Conservation (phyloP, 1,140 invertebrate species). For the Dolichoris vasculosae region DNA sequence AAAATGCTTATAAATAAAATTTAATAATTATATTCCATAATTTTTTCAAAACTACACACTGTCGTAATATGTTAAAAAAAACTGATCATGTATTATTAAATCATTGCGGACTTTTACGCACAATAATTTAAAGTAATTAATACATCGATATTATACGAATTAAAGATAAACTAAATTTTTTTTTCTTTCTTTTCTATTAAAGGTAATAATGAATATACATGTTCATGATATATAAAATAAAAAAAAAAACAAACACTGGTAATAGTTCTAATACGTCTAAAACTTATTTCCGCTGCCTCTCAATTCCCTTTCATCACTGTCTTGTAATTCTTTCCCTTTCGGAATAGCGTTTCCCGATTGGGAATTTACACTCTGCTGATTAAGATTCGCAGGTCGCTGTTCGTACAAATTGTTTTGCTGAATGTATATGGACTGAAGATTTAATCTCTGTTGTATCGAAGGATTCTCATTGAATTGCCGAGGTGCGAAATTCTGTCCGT, state of each 20-base stretch:
- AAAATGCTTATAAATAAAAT: conserved; percentile 17
- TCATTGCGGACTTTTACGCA: neutral
- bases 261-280: neutral
- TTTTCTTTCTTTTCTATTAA: neutral
- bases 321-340: neutral
- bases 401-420: neutral
- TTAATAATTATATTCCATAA: conserved; percentile 2
- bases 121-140: neutral
- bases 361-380: neutral
- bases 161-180: neutral
- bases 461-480: neutral
- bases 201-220: neutral
- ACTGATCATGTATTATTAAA: neutral
- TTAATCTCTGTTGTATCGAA: neutral
- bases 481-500: neutral
- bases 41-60: too few species aligned
- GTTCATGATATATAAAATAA: neutral
- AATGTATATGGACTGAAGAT: neutral
- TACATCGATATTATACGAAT: neutral
- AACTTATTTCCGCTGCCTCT: neutral
- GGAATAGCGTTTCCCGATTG: neutral
- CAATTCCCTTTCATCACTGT: neutral
- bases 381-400: conserved; percentile 5
- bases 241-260: neutral
- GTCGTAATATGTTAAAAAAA: neutral